A percentile compares a stretch with the other conserved stretches of the same genome.
phyloP scores from a whole-genome alignment of 2,113 vertebrate genomes.

The Pseudorasbora parva region DNA sequence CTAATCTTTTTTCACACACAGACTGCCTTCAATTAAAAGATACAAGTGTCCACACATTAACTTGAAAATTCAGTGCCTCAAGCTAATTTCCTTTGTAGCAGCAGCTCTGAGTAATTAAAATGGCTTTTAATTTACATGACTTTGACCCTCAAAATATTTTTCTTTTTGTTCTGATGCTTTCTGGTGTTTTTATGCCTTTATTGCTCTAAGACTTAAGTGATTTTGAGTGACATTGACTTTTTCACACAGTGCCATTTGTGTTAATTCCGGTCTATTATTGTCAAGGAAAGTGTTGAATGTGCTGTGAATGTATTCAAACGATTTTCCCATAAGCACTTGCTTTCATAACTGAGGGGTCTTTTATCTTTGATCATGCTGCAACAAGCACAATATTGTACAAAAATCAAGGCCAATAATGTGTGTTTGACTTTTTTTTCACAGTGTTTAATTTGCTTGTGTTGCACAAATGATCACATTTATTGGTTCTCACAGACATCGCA shows the following conservation, averaged over 20 bases:
- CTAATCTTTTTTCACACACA: constrained; percentile 6
- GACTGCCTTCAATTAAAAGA: constrained; percentile 31
- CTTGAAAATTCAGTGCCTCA: constrained; percentile 46
- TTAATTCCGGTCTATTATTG: constrained; percentile 16
- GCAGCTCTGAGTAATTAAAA: constrained; percentile 18
- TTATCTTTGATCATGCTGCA: not conserved
- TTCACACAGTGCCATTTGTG: constrained; percentile 18
- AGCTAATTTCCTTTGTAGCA: not conserved
- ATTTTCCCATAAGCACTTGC: not conserved
- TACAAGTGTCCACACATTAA: not conserved
- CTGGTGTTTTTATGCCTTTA: not conserved
- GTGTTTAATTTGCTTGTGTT: not conserved
- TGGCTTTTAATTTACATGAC: not conserved
- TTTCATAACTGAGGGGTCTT: constrained; percentile 15
- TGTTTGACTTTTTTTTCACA: not conserved
- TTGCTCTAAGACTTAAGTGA: not conserved
- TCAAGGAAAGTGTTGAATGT: constrained; percentile 33
- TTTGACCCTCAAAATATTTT: not conserved
- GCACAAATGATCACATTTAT: not conserved
- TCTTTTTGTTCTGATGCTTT: not conserved
- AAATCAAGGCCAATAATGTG: constrained; percentile 6
- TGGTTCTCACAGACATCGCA: constrained; percentile 5
- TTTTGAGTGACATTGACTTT: constrained; percentile 9
- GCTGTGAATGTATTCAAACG: constrained; percentile 25
- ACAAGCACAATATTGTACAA: constrained; percentile 39